phyloP scores from a whole-genome alignment of 2,888 invertebrate species.

The Shargacucullia verbasci region DNA sequence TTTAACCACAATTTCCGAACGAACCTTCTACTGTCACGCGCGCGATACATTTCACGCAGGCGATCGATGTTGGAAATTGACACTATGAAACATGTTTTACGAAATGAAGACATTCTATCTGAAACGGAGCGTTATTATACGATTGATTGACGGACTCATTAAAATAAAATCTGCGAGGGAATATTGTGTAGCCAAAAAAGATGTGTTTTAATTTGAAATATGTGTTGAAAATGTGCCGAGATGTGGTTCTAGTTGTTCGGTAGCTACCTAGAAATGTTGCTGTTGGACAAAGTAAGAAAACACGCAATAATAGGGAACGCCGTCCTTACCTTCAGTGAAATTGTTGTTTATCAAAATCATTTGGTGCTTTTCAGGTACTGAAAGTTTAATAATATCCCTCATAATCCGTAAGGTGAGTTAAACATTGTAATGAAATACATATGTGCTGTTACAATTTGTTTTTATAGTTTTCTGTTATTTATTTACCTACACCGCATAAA shows the following conservation, averaged over 20 bases:
- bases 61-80: not conserved
- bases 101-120: not conserved
- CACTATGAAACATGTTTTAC: not conserved
- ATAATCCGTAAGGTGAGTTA: conserved; percentile 33
- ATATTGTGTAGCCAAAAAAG: conserved; percentile 30
- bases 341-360: conserved; percentile 24
- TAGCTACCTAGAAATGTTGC: conserved; percentile 41
- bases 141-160: conserved; percentile 47
- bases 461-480: too few species aligned
- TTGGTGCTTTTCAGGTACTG: conserved; percentile 38
- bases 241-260: conserved; percentile 26
- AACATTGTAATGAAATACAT: too few species aligned
- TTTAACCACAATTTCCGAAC: conserved; percentile 47
- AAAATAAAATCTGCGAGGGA: conserved; percentile 40
- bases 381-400: conserved; percentile 15
- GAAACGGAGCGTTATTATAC: conserved; percentile 38
- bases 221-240: conserved; percentile 30
- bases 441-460: too few species aligned
- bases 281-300: conserved; percentile 42
- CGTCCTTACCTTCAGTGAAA: not conserved
- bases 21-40: conserved; percentile 16
- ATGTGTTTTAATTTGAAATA: conserved; percentile 43
- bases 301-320: not conserved
- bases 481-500: too few species aligned
- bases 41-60: conserved; percentile 38